phyloP scores from a whole-genome alignment of 2,113 vertebrate species.

The Riparia riparia region DNA sequence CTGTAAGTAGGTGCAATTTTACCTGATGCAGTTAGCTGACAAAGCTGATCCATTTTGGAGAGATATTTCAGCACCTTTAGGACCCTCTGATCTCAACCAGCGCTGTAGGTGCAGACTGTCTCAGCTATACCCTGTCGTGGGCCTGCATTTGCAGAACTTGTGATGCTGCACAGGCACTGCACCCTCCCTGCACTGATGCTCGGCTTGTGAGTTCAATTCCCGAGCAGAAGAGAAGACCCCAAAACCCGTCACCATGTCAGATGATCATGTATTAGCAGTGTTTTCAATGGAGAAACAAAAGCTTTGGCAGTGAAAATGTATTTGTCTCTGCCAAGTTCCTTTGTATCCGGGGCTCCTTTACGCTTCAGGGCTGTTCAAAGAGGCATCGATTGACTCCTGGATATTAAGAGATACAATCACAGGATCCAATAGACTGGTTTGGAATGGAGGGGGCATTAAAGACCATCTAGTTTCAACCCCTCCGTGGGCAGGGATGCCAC shows the following conservation, averaged over 20 bases:
- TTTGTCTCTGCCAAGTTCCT: not conserved
- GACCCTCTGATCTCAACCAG: not conserved
- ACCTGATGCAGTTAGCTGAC: not conserved
- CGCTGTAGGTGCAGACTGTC: fast-evolving
- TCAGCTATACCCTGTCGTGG: fast-evolving
- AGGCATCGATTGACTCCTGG: not conserved
- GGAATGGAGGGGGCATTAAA: not conserved
- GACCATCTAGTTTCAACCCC: not conserved
- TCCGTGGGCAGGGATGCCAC: not conserved
- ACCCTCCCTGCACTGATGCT: not conserved
- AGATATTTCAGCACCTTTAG: not conserved
- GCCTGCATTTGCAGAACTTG: fast-evolving
- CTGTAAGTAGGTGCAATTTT: not conserved
- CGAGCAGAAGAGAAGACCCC: not conserved
- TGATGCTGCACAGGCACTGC: not conserved
- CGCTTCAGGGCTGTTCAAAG: not conserved
- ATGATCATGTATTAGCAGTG: not conserved
- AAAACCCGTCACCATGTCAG: not conserved
- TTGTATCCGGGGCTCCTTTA: not conserved
- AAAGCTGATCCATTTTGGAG: not conserved
- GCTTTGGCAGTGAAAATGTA: not conserved
- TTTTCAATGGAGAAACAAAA: not conserved
- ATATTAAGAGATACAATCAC: not conserved
- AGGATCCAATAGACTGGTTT: not conserved
- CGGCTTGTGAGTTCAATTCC: not conserved